Base-by-base conservation (phyloP, 2,888 invertebrate species). In the Leucozona laternaria region DNA sequence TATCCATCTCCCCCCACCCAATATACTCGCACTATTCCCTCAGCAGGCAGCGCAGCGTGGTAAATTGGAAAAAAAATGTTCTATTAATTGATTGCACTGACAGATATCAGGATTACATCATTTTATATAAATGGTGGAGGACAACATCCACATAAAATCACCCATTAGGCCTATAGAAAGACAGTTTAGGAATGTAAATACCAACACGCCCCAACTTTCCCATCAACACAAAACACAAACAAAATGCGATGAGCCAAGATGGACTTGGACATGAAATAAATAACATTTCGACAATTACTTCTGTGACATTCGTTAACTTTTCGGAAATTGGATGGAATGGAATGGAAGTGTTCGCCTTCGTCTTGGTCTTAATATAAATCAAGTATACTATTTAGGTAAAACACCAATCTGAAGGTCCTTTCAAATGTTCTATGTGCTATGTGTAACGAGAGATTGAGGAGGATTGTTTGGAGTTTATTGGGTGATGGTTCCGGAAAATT, bases 261-360 rank as follows among this genome's bases (percentile, higher is more conserved):
- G 40, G 55, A 64, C 77, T 60, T 50, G 20, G 55, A 64, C 77
- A 70, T 50, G 20, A 50, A 71, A 70, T 71, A 71, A 78, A 78
- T 60, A 78, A 70, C 57, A 75, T 68, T 68, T 71, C 71, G 78
- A 70, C 73, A 82, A 86, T 86, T 85, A 75, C 78, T 86, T 71
- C 45, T 78, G 55, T 57, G 86, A 82, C 82, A 75, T 86, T 86
- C 78, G 78, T 86, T 86, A 79, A 79, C 86, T 68, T 82, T 82
- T 86, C 71, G 78, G 55, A 78, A 82, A 81, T 85, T 85, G 72
- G 72, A 85, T 45, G n/a, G 15, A 71, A 73, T 7, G 57, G 34
- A 17, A 20, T 31, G 20, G 57, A 17, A 10, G 28, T 17, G 11
- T 57, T 43, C n/a, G 62, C 45, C 57, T 55, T 17, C n/a, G n/a